Evolutionary conservation across 2,888 invertebrate genomes (phyloP).

Genomic region (Arrhopalites spinosus): DNA sequence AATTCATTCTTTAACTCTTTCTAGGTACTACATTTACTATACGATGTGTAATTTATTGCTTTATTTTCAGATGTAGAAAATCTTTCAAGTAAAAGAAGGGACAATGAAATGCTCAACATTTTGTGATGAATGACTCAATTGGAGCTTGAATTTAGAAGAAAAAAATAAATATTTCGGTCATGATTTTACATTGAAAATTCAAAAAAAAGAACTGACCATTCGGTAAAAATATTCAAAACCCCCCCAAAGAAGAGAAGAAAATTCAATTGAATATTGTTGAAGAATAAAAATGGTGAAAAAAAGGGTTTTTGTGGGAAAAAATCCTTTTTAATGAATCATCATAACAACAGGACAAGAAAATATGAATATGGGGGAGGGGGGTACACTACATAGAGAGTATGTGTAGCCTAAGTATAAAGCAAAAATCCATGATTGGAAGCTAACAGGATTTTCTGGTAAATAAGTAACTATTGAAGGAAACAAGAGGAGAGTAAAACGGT

Average conservation of each 20-base stretch:
- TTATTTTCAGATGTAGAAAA: too few relatives aligned
- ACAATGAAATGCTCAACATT: too few relatives aligned
- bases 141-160: too few relatives aligned
- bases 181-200: too few relatives aligned
- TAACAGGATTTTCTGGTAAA: slow-evolving; percentile 19
- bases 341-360: too few relatives aligned
- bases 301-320: background rate
- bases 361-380: too few relatives aligned
- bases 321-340: background rate
- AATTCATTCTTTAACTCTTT: too few relatives aligned
- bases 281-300: background rate
- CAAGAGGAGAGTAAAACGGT: slow-evolving; percentile 4
- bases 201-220: background rate
- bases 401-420: slow-evolving; percentile 6
- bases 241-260: background rate
- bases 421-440: slow-evolving; percentile 1
- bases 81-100: too few relatives aligned
- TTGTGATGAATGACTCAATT: too few relatives aligned
- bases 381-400: background rate
- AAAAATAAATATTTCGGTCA: too few relatives aligned
- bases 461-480: background rate
- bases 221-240: background rate
- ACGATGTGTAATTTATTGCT: too few relatives aligned
- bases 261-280: background rate
- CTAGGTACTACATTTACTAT: too few relatives aligned